phyloP scores from a whole-genome alignment of 2,113 vertebrate genomes.

The Myrmecobius fasciatus region DNA sequence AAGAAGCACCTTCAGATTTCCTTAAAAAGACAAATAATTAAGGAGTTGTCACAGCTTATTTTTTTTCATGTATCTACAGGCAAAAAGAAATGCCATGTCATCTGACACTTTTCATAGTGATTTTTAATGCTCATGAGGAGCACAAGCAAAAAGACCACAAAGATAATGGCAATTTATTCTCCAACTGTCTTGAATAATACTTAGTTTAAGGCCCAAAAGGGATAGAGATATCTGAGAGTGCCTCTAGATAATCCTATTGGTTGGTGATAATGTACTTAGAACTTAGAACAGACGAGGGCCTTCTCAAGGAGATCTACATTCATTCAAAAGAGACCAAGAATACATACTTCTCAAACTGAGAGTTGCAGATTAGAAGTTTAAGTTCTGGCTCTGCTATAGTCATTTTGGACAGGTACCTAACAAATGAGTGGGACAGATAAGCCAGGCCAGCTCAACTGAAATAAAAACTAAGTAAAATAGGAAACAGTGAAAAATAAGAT shows the following conservation, averaged over 20 bases:
- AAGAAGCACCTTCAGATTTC: neutral
- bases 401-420: neutral
- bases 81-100: neutral
- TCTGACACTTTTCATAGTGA: neutral
- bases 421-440: too few species aligned
- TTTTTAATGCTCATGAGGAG: neutral
- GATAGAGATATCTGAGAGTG: neutral
- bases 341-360: neutral
- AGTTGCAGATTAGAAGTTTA: neutral
- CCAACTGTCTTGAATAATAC: neutral
- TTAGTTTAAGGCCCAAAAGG: neutral
- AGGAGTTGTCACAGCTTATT: neutral
- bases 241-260: neutral
- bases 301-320: neutral
- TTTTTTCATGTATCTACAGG: neutral
- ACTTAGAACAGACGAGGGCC: neutral
- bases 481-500: neutral
- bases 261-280: neutral
- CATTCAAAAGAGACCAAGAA: neutral
- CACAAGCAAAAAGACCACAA: neutral
- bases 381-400: neutral
- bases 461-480: neutral
- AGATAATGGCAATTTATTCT: neutral
- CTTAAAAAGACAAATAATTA: neutral
- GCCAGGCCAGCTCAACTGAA: neutral